These are phyloP conservation scores for Trypoxylon attenuatum DNA, from an alignment of 2,888 invertebrate genomes.

Conservation along the genomic window DNA sequence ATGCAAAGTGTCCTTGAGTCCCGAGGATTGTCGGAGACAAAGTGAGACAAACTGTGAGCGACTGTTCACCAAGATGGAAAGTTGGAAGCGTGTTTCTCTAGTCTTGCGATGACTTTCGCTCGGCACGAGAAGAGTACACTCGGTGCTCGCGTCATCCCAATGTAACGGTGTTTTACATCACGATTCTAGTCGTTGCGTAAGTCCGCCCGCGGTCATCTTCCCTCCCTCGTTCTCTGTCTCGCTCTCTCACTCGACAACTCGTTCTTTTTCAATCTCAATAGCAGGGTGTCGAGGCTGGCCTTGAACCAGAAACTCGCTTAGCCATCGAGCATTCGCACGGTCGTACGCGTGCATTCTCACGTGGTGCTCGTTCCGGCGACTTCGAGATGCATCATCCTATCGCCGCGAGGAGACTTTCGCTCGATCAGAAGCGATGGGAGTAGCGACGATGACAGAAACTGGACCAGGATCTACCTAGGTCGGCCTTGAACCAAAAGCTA, in stretches of 20 bases:
- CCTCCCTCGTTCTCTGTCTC: constrained; percentile 2
- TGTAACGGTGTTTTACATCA: constrained; percentile 42
- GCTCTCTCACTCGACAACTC: not conserved
- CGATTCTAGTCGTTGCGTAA: not conserved
- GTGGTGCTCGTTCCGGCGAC: constrained; percentile 11
- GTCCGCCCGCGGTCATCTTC: too few relatives aligned
- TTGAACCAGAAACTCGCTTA: constrained; percentile 45
- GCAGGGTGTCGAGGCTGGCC: constrained; percentile 27
- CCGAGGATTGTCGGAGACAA: too few relatives aligned
- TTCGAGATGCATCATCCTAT: too few relatives aligned
- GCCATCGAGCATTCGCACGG: constrained; percentile 36
- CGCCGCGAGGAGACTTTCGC: not conserved
- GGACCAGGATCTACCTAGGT: too few relatives aligned
- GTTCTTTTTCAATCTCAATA: constrained; percentile 19
- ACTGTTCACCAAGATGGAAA: too few relatives aligned
- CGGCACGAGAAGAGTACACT: constrained; percentile 12
- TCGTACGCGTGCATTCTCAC: constrained; percentile 5
- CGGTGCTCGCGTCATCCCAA: constrained; percentile 22
- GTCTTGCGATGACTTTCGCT: too few relatives aligned
- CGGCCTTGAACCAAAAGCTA: not conserved
- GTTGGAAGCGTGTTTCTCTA: too few relatives aligned
- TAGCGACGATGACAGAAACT: not conserved
- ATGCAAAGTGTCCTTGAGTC: too few relatives aligned
- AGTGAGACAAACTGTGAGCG: too few relatives aligned
- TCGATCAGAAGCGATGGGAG: too few relatives aligned